phyloP scores from a whole-genome alignment of 1,140 invertebrate genomes.

The Nasonia vitripennis region DNA sequence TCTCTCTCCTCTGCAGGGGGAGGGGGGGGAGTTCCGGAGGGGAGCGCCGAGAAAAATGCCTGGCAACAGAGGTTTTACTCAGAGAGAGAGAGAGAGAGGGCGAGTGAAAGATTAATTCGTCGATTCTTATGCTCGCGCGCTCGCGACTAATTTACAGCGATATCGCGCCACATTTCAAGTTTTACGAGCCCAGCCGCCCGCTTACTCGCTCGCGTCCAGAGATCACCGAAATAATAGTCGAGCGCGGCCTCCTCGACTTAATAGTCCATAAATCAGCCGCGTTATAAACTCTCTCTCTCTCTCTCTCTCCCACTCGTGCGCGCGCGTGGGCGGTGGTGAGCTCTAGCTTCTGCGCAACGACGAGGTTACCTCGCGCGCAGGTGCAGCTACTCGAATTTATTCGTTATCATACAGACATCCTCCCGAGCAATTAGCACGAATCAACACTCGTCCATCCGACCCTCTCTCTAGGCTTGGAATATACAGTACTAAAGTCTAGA shows the following conservation, averaged over 20 bases:
- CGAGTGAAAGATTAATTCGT: neutral
- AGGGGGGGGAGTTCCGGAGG: neutral
- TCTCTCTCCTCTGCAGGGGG: neutral
- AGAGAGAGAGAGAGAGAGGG: too few species aligned
- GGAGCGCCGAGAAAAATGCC: neutral
- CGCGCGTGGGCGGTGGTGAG: neutral
- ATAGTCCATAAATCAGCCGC: conserved; percentile 33
- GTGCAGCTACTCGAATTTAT: too few species aligned
- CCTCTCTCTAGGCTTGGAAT: too few species aligned
- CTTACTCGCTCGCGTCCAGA: neutral
- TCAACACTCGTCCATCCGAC: too few species aligned
- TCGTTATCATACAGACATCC: too few species aligned
- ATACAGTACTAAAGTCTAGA: too few species aligned
- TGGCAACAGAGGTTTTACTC: neutral
- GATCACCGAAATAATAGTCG: conserved; percentile 30
- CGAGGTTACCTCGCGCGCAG: too few species aligned
- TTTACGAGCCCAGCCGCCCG: conserved; percentile 2
- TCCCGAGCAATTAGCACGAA: too few species aligned
- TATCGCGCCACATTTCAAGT: neutral
- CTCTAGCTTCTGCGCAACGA: neutral
- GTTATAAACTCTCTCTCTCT: conserved; percentile 9
- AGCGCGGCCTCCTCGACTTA: neutral
- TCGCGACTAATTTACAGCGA: conserved; percentile 3
- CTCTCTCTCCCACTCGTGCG: neutral
- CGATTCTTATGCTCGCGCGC: neutral